phyloP scores from a whole-genome alignment of 2,888 invertebrate genomes.

The Megalurothrips usitatus region DNA sequence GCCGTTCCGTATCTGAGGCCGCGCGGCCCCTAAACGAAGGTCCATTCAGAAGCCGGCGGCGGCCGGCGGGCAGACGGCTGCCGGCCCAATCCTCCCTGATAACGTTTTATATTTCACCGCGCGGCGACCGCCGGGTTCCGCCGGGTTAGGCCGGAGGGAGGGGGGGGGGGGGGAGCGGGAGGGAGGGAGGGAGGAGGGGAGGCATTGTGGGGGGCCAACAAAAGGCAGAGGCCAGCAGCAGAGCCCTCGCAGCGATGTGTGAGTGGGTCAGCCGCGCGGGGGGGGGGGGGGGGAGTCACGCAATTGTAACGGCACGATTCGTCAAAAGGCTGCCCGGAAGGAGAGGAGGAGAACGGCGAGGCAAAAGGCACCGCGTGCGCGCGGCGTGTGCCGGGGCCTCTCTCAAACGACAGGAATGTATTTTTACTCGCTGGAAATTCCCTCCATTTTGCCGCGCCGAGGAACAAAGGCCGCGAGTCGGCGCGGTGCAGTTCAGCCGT shows the following conservation, averaged over 20 bases:
- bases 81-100: slow-evolving; percentile 3
- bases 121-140: background rate
- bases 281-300: no score
- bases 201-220: background rate
- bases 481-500: no score
- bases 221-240: background rate
- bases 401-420: no score
- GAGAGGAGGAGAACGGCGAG: no score
- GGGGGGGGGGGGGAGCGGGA: background rate
- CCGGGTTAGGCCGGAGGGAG: background rate
- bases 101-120: slow-evolving; percentile 16
- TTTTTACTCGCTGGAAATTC: background rate
- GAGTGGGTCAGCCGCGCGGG: no score
- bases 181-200: background rate
- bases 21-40: background rate
- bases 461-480: background rate
- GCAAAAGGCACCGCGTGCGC: no score
- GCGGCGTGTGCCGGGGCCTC: no score
- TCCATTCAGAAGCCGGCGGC: background rate
- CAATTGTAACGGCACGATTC: no score
- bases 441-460: background rate
- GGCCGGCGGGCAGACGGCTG: background rate
- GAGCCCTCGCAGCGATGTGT: background rate
- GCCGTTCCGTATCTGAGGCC: no score
- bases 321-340: no score